These are phyloP conservation scores for Corythaixoides concolor DNA, from an alignment of 2,113 vertebrate genomes.

Conservation along the genomic window DNA sequence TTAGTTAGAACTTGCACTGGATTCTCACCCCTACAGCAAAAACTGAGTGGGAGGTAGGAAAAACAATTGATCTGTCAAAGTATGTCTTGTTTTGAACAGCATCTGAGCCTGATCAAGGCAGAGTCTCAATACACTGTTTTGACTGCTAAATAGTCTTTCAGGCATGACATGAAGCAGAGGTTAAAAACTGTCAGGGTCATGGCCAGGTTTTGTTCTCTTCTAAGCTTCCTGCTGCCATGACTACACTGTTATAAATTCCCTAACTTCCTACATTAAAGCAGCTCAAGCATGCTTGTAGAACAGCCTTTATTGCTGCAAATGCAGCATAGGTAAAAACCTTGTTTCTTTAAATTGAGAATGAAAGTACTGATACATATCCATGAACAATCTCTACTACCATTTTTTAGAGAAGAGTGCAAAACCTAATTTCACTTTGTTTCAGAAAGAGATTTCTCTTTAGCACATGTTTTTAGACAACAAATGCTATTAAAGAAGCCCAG, in stretches of 20 bases:
- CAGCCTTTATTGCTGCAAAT: background rate
- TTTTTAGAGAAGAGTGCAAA: background rate
- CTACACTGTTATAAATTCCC: background rate
- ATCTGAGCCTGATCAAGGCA: background rate
- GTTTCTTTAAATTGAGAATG: background rate
- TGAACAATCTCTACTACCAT: background rate
- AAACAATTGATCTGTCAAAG: background rate
- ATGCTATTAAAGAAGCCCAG: background rate
- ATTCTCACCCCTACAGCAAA: background rate
- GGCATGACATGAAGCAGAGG: background rate
- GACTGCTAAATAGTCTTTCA: background rate
- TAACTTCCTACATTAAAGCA: background rate
- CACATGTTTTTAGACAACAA: background rate
- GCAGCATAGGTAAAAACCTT: background rate
- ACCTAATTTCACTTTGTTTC: background rate
- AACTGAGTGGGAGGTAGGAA: background rate
- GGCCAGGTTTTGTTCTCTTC: background rate
- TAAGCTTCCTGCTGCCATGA: background rate
- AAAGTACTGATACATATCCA: background rate
- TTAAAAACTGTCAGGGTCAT: background rate
- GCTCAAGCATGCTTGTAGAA: background rate
- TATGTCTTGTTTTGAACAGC: background rate
- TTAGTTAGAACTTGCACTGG: background rate
- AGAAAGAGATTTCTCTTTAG: background rate
- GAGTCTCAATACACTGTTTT: accelerated